Evolutionary conservation across 2,888 invertebrate genomes (phyloP).

Genomic region (Monopis laevigella): DNA sequence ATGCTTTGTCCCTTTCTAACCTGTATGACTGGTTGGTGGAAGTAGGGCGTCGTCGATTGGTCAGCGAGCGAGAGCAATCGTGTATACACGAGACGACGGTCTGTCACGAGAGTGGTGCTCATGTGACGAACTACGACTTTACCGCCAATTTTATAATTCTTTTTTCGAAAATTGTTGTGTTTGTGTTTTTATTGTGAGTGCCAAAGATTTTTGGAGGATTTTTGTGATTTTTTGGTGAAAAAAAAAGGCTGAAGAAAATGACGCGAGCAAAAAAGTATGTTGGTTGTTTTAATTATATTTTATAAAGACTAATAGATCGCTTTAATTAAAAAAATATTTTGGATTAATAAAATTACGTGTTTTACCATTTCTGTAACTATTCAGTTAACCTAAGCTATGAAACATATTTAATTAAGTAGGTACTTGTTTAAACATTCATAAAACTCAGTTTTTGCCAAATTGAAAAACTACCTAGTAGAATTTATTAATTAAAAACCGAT

Average conservation of each 20-base stretch:
- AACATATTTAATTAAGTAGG: no score
- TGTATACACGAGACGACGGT: conserved; percentile 42
- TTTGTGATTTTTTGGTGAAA: conserved; percentile 26
- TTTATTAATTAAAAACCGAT: no score
- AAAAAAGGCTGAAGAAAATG: conserved; percentile 31
- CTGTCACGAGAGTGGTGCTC: conserved; percentile 51
- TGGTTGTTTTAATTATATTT: no score
- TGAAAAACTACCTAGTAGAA: no score
- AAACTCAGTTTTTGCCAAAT: no score
- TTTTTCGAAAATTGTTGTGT: conserved; percentile 24
- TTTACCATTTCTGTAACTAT: no score
- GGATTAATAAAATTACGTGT: no score
- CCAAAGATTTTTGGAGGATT: conserved; percentile 29
- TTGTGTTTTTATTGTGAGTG: conserved; percentile 10
- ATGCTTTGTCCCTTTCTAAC: conserved; percentile 40
- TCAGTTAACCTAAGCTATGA: no score
- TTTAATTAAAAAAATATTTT: no score
- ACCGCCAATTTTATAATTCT: conserved; percentile 44
- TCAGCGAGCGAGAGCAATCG: conserved; percentile 1
- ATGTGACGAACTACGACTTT: conserved; percentile 39
- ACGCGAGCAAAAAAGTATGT: conserved; percentile 49
- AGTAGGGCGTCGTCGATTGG: conserved; percentile 44
- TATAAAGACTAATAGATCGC: no score
- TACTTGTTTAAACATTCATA: no score
- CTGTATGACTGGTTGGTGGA: conserved; percentile 41